Evolutionary conservation across 2,797 vertebrate species (phyloP).

Genomic region (Clamator glandarius): DNA sequence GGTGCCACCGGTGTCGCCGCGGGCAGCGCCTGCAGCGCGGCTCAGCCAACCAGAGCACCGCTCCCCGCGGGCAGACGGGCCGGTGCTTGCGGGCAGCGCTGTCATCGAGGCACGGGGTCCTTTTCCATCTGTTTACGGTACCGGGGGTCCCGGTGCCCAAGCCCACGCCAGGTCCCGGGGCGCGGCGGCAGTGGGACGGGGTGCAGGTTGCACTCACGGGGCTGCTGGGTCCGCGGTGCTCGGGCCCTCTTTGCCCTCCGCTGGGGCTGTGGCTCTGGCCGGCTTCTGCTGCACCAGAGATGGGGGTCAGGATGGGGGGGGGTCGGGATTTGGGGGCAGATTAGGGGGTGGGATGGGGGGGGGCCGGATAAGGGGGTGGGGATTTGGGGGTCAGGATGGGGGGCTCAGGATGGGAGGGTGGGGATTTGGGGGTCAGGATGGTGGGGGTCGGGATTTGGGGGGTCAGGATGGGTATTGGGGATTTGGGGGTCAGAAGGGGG

Average conservation of each 20-base stretch:
- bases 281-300: neutral
- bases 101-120: rapidly evolving
- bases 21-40: neutral
- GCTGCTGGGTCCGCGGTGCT: neutral
- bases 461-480: too few species aligned
- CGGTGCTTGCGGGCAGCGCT: too few species aligned
- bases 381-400: too few species aligned
- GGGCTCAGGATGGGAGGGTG: too few species aligned
- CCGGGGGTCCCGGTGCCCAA: neutral
- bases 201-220: neutral
- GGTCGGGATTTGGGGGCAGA: too few species aligned
- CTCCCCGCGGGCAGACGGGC: neutral
- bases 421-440: too few species aligned
- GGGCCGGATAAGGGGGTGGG: too few species aligned
- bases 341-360: too few species aligned
- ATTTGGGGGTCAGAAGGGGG: too few species aligned
- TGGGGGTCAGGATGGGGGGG: too few species aligned
- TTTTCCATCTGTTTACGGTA: neutral
- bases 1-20: neutral
- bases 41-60: rapidly evolving
- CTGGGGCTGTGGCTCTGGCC: rapidly evolving
- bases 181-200: neutral
- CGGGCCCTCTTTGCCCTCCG: rapidly evolving
- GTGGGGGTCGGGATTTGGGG: too few species aligned
- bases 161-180: rapidly evolving